Percentiles rank a stretch among this genome's conserved stretches.
These are phyloP conservation scores for Brachionus rotundiformis DNA, from an alignment of 1,140 invertebrate genomes.

Conservation along the genomic window DNA sequence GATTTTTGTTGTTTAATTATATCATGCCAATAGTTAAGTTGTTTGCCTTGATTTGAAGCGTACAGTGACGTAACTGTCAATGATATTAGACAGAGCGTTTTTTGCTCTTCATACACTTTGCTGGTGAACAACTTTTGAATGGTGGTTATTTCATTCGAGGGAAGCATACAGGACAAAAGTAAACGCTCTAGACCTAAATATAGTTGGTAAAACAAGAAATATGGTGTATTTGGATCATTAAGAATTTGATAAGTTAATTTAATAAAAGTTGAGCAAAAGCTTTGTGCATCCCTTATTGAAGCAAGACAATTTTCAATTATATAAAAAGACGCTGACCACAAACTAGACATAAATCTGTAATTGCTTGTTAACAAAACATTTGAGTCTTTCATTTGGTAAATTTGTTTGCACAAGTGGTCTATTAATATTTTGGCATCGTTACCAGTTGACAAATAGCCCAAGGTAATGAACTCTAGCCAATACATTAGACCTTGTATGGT, in stretches of 20 bases:
- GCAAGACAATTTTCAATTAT: conserved; percentile 69
- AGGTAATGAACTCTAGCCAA: conserved; percentile 69
- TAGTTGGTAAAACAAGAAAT: conserved; percentile 41
- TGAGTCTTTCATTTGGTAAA: conserved; percentile 60
- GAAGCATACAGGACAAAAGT: conserved; percentile 30
- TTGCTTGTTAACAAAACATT: conserved; percentile 69
- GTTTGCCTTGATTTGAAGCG: conserved; percentile 5
- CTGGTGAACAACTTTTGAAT: conserved; percentile 26
- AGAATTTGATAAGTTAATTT: conserved; percentile 41
- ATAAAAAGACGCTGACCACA: conserved; percentile 74
- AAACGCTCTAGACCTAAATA: conserved; percentile 40
- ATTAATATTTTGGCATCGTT: conserved; percentile 54
- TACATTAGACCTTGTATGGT: conserved; percentile 76
- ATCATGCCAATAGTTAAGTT: conserved; percentile 50
- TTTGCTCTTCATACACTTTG: conserved; percentile 25
- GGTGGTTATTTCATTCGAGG: conserved; percentile 3
- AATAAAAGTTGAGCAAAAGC: conserved; percentile 41
- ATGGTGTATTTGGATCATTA: conserved; percentile 35
- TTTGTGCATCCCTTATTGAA: conserved; percentile 61
- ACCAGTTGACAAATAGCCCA: conserved; percentile 48
- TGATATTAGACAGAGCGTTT: conserved; percentile 31
- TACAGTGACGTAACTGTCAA: conserved; percentile 31
- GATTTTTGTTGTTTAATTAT: neutral
- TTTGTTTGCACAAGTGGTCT: conserved; percentile 54
- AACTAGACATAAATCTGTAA: conserved; percentile 58